Evolutionary conservation across 2,113 vertebrate genomes (phyloP), one percentile per base, ranked within the genome.

Genomic region (Agapornis roseicollis): DNA sequence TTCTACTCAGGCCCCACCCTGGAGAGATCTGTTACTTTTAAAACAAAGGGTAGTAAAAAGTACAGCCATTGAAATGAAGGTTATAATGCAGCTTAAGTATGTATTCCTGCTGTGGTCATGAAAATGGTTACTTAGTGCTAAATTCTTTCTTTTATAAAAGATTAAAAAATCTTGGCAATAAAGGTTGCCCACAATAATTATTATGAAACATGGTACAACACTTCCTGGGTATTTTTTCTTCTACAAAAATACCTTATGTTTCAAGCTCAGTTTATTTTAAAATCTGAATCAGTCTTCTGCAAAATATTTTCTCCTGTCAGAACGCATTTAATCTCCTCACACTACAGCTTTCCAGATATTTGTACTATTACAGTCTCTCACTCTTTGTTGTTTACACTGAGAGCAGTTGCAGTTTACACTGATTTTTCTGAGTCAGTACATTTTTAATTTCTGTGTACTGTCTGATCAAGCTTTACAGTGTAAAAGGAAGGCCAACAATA

Each of bases 111-210:
- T 90, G 64, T 80, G 84, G 79, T 91, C 90, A 71, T 94, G 88
- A 91, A 97, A 96, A 91, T 85, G 93, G 86, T 95, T 96, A 7
- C 73, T 95, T 95, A 29, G 64, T 94, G 71, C 88, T 96, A 92
- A 84, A 77, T 77, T 89, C 6, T 89, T 96, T 97, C 85, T 95
- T 93, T 93, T 88, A 84, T 85, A 83, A 95, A 95, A 96, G 80
- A 85, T 49, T 81, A 33, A 70, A 55, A 96, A 90, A 94, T 42
- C 24, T 63, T 96, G 92, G 65, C 89, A 86, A 28, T 64, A 76
- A 72, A 37, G 50, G 52, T 83, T 73, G 47, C 65, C 86, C 24
- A 35, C 42, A 77, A 71, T 78, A 93, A 88, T 96, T 91, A 80
- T 89, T 88, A 84, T 88, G 61, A 95, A 91, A 71, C 74, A 61